Percentiles rank a stretch among this genome's conserved stretches.
phyloP scores from a whole-genome alignment of 1,140 invertebrate genomes.

The Ceratosolen fusciceps region DNA sequence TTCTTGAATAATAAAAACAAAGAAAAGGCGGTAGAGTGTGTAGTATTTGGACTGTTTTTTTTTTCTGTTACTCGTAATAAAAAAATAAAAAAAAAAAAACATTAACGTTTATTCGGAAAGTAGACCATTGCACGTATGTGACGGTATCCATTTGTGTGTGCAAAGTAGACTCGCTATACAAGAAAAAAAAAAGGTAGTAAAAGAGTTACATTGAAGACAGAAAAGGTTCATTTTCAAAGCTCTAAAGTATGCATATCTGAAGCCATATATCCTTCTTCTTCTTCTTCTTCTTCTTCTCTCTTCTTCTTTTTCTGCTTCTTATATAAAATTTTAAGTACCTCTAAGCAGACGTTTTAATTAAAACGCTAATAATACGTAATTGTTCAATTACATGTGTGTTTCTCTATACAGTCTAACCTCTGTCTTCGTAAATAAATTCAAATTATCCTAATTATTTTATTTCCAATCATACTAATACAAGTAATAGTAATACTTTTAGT shows the following conservation, averaged over 20 bases:
- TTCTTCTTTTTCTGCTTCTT: not conserved
- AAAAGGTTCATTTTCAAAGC: not conserved
- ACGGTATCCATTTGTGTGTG: not conserved
- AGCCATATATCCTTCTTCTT: not conserved
- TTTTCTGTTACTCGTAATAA: not conserved
- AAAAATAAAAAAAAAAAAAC: no score
- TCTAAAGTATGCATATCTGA: not conserved
- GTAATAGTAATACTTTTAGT: no score
- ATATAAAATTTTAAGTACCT: not conserved
- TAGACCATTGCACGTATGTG: constrained; percentile 14
- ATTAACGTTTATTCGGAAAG: constrained; percentile 23
- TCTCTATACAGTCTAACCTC: not conserved
- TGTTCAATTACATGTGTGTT: not conserved
- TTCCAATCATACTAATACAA: no score
- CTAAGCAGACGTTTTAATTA: not conserved
- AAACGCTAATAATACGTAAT: no score
- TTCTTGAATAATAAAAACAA: not conserved
- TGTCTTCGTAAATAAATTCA: not conserved
- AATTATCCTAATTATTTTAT: no score
- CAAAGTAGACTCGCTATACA: not conserved
- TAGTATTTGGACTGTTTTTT: no score
- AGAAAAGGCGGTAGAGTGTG: not conserved
- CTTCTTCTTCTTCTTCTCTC: no score
- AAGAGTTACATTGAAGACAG: not conserved
- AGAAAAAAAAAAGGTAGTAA: not conserved